Conservation (phyloP, 2,797 vertebrate species). For the Bucorvus abyssinicus region DNA sequence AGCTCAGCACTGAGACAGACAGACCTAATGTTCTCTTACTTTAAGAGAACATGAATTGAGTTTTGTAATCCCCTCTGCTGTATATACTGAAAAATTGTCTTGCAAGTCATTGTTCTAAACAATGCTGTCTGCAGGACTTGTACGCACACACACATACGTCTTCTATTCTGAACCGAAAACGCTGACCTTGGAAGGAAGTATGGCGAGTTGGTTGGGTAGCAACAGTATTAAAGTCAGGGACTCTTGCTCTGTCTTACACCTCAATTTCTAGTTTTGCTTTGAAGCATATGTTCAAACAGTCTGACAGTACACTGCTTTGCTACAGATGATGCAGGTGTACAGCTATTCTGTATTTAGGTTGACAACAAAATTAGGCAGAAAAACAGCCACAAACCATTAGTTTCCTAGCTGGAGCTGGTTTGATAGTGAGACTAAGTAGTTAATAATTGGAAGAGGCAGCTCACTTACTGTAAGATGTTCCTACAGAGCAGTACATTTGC, state of each 20-base stretch:
- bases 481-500: neutral
- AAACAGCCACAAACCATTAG: neutral
- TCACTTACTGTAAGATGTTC: neutral
- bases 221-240: neutral
- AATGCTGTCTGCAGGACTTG: neutral
- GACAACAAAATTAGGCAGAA: neutral
- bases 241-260: neutral
- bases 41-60: neutral
- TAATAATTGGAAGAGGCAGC: neutral
- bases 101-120: neutral
- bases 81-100: neutral
- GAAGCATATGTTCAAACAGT: neutral
- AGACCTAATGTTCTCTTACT: neutral
- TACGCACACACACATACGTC: accelerated
- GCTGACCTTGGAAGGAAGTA: neutral
- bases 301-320: neutral
- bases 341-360: neutral
- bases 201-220: neutral
- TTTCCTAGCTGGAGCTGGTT: neutral
- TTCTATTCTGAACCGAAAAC: neutral
- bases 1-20: neutral
- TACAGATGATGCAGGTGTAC: neutral
- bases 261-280: neutral
- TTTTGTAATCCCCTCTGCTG: neutral
- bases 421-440: neutral